Base-by-base conservation (phyloP, 2,113 vertebrate species). In the Chrysochloris asiatica region DNA sequence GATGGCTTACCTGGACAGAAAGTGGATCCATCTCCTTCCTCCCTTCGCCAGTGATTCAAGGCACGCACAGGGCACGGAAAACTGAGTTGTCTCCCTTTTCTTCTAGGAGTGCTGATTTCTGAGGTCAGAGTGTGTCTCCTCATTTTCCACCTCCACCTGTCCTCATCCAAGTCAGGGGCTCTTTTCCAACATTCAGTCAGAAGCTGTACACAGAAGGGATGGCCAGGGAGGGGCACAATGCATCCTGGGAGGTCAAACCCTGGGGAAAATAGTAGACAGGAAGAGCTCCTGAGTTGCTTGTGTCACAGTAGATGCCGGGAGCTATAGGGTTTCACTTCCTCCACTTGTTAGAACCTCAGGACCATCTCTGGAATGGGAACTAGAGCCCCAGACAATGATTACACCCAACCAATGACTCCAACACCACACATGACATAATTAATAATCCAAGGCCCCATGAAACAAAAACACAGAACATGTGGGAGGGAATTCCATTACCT, bases 381-480 rank as follows among this genome's bases (percentile, higher is more conserved):
- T 45, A 36, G 48, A 80, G 22, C 30, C 69, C 59, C 10, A 75
- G 2, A 2, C 67, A 80, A 43, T 5, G 4, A 7, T 45, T 38
- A 48, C 16, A n/a, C 4, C 48, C 65, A 67, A 17, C 52, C 67
- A 24, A 30, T 73, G 43, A 38, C 9, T 19, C 54, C 54, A 61
- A 33, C 78, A 79, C 17, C 21, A 6, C 33, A 24, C 19, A 43
- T 2, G 77, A 72, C 88, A 54, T 48, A 54, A 73, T 63, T 41
- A 50, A 54, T 13, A 54, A 65, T 10, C 56, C 26, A 86, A 67
- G 22, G 26, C 43, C 28, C 30, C n/a, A 41, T 65, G 76, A 82
- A 88, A 61, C 52, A 84, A 88, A 65, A 86, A 72, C 26, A 33
- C 26, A 82, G 19, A 77, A 22, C 26, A 63, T 81, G 30, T 84